Conservation (phyloP, 2,113 vertebrate species). For the Oryzias celebensis region DNA sequence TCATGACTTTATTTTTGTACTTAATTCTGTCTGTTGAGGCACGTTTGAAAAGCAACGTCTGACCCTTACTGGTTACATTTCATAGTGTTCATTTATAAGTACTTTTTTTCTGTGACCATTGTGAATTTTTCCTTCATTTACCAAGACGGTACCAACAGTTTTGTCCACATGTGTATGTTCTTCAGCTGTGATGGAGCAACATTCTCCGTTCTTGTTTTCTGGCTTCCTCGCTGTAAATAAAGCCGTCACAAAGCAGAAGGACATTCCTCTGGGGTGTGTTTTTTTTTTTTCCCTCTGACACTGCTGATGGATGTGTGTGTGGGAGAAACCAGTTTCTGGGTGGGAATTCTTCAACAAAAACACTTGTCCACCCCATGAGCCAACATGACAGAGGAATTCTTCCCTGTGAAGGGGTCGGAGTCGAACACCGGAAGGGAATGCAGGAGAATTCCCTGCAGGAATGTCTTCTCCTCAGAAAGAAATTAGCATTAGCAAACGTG, state of each 20-base stretch:
- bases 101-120: too few species aligned
- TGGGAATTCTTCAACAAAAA: constrained; percentile 70
- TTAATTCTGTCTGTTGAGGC: too few species aligned
- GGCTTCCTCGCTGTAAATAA: constrained; percentile 61
- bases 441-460: constrained; percentile 41
- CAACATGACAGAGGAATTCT: constrained; percentile 67
- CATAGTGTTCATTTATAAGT: too few species aligned
- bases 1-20: too few species aligned
- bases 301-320: constrained; percentile 58
- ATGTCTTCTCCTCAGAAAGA: constrained; percentile 49
- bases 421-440: constrained; percentile 32
- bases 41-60: too few species aligned
- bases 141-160: too few species aligned
- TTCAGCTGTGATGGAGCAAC: constrained; percentile 23
- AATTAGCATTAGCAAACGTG: constrained; percentile 56
- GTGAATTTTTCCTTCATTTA: too few species aligned
- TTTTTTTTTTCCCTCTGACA: constrained; percentile 62
- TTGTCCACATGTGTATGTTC: constrained; percentile 17
- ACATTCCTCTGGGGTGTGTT: constrained; percentile 50
- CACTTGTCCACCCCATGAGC: constrained; percentile 54
- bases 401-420: constrained; percentile 28
- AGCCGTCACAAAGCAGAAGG: constrained; percentile 50
- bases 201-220: constrained; percentile 42
- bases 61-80: too few species aligned
- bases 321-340: constrained; percentile 47